Conservation (phyloP, 2,888 invertebrate species). For the Choreutis nemorana region DNA sequence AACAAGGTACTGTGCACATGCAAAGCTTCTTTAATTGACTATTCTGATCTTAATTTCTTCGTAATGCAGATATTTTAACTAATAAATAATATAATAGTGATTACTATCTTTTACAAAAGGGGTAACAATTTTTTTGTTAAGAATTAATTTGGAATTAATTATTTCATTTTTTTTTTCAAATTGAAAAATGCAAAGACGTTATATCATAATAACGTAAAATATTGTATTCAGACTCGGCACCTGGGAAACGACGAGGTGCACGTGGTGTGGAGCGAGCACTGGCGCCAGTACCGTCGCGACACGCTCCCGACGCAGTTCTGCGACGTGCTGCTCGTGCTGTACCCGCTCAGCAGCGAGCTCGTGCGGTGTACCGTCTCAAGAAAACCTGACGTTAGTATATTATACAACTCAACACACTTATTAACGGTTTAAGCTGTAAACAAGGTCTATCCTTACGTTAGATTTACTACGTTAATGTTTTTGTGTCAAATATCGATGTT, state of each 20-base stretch:
- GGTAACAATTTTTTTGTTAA: neutral
- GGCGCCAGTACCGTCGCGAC: constrained; percentile 92
- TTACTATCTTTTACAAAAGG: neutral
- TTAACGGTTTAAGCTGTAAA: neutral
- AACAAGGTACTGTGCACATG: constrained; percentile 70
- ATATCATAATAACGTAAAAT: no score
- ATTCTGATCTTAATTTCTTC: neutral
- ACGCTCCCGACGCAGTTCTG: constrained; percentile 99
- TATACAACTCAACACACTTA: constrained; percentile 1
- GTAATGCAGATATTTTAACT: neutral
- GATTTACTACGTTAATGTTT: no score
- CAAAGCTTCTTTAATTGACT: neutral
- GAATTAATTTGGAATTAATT: no score
- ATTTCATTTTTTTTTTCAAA: no score
- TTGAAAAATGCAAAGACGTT: no score
- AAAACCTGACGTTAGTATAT: constrained; percentile 81
- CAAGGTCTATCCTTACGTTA: no score
- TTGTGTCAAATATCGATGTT: no score
- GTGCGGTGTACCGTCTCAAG: constrained; percentile 89
- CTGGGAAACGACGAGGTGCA: constrained; percentile 98
- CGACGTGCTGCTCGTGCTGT: constrained; percentile 96
- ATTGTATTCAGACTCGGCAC: constrained; percentile 95
- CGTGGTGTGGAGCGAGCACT: constrained; percentile 99
- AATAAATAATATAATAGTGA: constrained; percentile 9
- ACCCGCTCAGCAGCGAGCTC: constrained; percentile 87